Base-by-base conservation (phyloP, 2,113 vertebrate species). In the Brachyhypopomus occidentalis region DNA sequence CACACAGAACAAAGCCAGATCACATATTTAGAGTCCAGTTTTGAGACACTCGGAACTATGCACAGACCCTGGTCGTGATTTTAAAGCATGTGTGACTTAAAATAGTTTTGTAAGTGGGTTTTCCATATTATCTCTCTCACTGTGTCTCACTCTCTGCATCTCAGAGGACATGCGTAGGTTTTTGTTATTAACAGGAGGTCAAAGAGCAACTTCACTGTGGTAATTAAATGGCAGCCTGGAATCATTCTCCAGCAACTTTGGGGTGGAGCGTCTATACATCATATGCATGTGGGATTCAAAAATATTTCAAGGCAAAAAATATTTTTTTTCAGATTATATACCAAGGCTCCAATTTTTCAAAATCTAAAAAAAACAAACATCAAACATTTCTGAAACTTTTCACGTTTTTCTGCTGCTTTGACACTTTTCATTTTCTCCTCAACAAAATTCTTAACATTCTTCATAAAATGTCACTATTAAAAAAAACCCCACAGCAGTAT, bases 191-290 rank as follows among this genome's bases (percentile, higher is more conserved):
- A 72, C 59, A 34, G 64, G 72, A 77, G 80, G 81, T 85, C 84
- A 80, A 60, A 80, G 73, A 83, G 25, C 60, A 72, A 67, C 73
- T 80, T 72, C 66, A 76, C 69, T 79, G 70, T 34, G 77, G 77
- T 83, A 85, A 85, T 85, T 83, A 85, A 30, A 83, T 67, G 77
- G 79, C 80, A 85, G 73, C 72, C 77, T 55, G 77, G 73, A 72
- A 73, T 77, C 67, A 75, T 75, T 79, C 73, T 71, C 19, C 66
- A 79, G 52, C 59, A 80, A 77, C 80, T 69, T 72, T 45, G 20
- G 69, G 63, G 80, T 38, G 14, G 64, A 20, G 48, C 72, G 60
- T 52, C 20, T 74, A 60, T 83, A 56, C 52, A 25, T 72, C 22
- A 8, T 14, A 52, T 77, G 45, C n/a, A 36, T 72, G 34, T 60